Evolutionary conservation across 2,113 vertebrate genomes (phyloP), one percentile per base, ranked within the genome.

Genomic region (Dicaeum eximium): DNA sequence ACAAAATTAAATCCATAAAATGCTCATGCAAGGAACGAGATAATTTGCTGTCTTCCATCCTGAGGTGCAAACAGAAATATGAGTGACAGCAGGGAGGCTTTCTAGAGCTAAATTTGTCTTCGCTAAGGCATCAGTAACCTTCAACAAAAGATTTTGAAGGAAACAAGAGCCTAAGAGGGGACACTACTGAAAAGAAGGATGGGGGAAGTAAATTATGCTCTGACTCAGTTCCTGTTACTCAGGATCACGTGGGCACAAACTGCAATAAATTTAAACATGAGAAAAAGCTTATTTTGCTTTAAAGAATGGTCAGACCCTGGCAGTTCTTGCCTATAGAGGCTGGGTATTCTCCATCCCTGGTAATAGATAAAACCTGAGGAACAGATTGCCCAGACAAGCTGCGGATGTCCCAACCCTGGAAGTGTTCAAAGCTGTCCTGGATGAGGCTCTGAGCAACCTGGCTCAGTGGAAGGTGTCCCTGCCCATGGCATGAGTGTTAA

Each of bases 1-100:
- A 54, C 57, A 94, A 84, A 95, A 89, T 87, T 81, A 91, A 91
- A 91, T 31, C 61, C 27, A 51, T 81, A 79, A 94, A 91, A 84
- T 2, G 10, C 22, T 44, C 1, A 2, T 28, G 61, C 0, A 0
- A 93, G 37, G 25, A 85, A 48, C 0, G 0, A 82, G 61, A 81
- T 72, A 1, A 0, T 51, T 84, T 84, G 38, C 74, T 7, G 8
- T 51, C 40, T 96, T 89, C 53, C 73, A 64, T 79, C 66, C 92
- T 53, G 61, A 93, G 90, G 81, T 1, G 7, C 53, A 82, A 77
- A 77, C 35, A 86, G 88, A 88, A 92, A 80, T 2, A 9, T n/a
- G 79, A 50, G 33, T 35, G 57, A 91, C 62, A 94, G 70, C 73
- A 88, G 74, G 85, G 85, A 56, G 37, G 37, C 78, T 64, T 94